These are phyloP conservation scores for Oceanodroma leucorhoa DNA, from an alignment of 2,797 vertebrate genomes.

Conservation along the genomic window DNA sequence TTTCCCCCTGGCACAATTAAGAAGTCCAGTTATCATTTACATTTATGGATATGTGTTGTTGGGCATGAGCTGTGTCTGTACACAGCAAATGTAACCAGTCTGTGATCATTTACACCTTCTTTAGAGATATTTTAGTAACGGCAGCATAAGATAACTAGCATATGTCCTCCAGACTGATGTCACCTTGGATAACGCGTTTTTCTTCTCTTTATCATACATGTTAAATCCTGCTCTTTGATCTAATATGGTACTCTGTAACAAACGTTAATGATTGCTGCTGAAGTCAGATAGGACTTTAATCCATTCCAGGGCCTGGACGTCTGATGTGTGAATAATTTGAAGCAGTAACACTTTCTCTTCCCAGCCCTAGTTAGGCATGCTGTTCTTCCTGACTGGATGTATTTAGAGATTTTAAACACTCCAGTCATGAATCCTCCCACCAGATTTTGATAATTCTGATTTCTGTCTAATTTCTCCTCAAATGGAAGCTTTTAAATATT, in stretches of 20 bases:
- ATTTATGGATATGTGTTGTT: not conserved
- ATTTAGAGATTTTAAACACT: not conserved
- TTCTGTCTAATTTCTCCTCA: not conserved
- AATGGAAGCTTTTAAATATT: not conserved
- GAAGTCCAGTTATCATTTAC: not conserved
- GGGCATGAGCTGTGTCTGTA: not conserved
- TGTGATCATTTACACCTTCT: not conserved
- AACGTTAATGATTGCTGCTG: not conserved
- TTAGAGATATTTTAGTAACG: not conserved
- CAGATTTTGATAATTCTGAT: not conserved
- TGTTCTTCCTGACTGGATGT: not conserved
- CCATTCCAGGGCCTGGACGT: not conserved
- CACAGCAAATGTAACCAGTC: not conserved
- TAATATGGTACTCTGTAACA: not conserved
- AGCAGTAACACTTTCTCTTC: not conserved
- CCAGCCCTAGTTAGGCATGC: not conserved
- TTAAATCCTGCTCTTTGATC: conserved; percentile 8
- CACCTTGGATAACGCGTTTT: conserved; percentile 11
- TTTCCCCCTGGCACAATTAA: not conserved
- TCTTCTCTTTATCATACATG: not conserved
- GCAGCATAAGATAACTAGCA: not conserved
- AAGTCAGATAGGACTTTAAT: conserved; percentile 14
- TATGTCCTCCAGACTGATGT: not conserved
- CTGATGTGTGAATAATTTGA: conserved; percentile 6
- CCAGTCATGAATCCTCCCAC: not conserved